Evolutionary conservation across 2,797 vertebrate species (phyloP), one percentile per base, ranked within the genome.

Genomic region (Mormyrus proboscirostris): DNA sequence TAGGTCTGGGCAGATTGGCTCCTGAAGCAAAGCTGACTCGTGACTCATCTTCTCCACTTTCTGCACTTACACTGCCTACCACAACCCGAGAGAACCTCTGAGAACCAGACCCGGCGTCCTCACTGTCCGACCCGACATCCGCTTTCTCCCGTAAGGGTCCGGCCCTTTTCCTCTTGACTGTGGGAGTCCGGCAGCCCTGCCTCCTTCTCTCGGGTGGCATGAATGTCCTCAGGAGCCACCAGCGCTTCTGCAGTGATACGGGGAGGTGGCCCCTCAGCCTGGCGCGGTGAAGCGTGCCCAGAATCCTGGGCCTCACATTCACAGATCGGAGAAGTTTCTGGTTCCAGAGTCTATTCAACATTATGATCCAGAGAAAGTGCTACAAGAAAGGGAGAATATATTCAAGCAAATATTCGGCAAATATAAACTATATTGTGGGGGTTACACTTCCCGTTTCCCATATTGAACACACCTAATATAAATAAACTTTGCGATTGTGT

Each of bases 261-360:
- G 92, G 94, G 79, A 88, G 93, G 90, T 91, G 79, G 29, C 92
- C 19, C 85, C 33, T 51, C 57, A 88, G 94, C 95, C 96, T 96
- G 94, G 93, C 94, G 92, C 92, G 92, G 92, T 92, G 94, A 89
- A 86, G 93, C 82, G 92, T 87, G 88, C 93, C 89, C 86, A 92
- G 92, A 59, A 76, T 92, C 92, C 93, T 95, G 93, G 93, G 92
- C 92, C 92, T 94, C 92, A 91, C 91, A 90, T 92, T 93, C 87
- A 95, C 91, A 91, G 51, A 89, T 93, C 73, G 73, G 33, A 79
- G 94, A 92, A 92, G 95, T 92, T 33, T 92, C 33, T 59, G 89
- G 87, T 94, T 96, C 92, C 95, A 95, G 96, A 96, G 94, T 94
- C 95, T 93, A 92, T 94, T 95, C 93, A 94, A 92, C 96, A 96